These are phyloP conservation scores for Onchidella celtica DNA, from an alignment of 2,888 invertebrate species.

Conservation along the genomic window DNA sequence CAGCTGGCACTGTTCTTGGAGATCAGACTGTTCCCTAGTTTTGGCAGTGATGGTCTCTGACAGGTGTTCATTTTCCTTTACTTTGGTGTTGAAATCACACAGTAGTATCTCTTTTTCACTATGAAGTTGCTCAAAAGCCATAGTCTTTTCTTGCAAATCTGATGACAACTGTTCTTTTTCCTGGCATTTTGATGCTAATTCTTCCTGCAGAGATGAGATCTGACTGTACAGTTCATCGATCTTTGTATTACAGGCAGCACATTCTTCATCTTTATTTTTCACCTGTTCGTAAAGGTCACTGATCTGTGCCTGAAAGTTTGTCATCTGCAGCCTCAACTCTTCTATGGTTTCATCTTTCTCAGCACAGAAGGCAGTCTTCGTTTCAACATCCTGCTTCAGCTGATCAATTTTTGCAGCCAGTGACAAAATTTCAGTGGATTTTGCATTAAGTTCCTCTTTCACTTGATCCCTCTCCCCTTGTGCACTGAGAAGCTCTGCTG, in stretches of 20 bases:
- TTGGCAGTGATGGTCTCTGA: background rate
- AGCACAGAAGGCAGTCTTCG: conserved; percentile 6
- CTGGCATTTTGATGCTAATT: background rate
- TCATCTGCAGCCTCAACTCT: background rate
- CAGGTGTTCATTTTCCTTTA: background rate
- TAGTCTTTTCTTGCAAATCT: background rate
- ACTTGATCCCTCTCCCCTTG: background rate
- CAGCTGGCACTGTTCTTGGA: background rate
- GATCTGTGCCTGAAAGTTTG: background rate
- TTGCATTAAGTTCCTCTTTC: background rate
- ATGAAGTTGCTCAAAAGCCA: background rate
- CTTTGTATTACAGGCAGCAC: background rate
- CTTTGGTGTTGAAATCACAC: background rate
- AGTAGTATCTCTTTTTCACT: background rate
- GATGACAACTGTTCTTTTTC: background rate
- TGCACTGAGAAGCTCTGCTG: background rate
- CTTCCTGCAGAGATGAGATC: background rate
- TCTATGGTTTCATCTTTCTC: background rate
- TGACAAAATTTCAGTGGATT: background rate
- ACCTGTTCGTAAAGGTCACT: background rate
- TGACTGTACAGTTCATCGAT: background rate
- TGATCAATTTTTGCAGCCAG: conserved; percentile 11
- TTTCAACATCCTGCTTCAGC: conserved; percentile 5
- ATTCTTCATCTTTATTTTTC: conserved; percentile 3
- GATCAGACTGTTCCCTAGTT: background rate